Percentiles rank a stretch among this genome's conserved stretches.
phyloP scores from a whole-genome alignment of 2,113 vertebrate genomes.

The Galemys pyrenaicus region DNA sequence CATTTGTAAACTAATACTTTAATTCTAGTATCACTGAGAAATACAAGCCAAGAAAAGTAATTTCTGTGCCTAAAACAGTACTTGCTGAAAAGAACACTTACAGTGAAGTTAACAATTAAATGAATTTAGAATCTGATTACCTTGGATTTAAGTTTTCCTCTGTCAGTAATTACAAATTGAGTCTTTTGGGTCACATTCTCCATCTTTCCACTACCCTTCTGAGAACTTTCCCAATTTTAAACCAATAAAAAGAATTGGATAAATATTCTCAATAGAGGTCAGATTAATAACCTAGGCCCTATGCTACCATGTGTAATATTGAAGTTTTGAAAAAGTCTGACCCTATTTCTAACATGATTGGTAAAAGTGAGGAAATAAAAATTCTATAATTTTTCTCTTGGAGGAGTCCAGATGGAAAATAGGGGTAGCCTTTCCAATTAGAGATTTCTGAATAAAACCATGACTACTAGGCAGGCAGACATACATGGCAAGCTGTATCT shows the following conservation, averaged over 20 bases:
- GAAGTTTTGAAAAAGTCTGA: not conserved
- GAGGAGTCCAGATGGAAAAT: conserved; percentile 85
- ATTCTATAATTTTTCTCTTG: conserved; percentile 87
- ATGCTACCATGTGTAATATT: not conserved
- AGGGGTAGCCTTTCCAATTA: conserved; percentile 80
- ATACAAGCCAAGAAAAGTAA: not conserved
- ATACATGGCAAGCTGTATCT: not conserved
- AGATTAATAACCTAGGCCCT: not conserved
- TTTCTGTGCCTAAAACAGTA: conserved; percentile 9
- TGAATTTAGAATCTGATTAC: not conserved
- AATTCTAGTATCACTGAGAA: conserved; percentile 15
- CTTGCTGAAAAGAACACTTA: not conserved
- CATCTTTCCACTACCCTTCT: not conserved
- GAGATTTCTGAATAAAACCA: not conserved
- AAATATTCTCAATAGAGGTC: not conserved
- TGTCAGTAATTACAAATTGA: not conserved
- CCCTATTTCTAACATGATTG: not conserved
- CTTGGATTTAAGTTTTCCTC: not conserved
- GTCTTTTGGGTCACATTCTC: not conserved
- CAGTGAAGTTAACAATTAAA: not conserved
- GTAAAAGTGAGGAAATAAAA: conserved; percentile 89
- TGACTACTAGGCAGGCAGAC: not conserved
- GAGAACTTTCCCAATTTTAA: conserved; percentile 32
- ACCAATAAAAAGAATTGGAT: not conserved
- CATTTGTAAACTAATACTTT: conserved; percentile 23